Conservation (phyloP, 2,113 vertebrate genomes). For the Cyprinus carpio region DNA sequence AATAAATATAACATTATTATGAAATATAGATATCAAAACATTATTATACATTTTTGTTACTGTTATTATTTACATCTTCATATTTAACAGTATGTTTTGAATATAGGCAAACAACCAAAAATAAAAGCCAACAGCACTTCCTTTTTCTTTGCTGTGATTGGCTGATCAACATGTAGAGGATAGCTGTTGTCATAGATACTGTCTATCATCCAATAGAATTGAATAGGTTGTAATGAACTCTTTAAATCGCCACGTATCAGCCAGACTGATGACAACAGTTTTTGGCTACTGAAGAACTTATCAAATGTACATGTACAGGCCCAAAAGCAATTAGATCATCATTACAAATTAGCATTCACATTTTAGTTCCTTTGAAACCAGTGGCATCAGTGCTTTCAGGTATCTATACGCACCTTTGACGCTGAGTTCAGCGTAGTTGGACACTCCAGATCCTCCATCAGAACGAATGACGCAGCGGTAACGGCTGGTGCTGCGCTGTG, state of each 20-base stretch:
- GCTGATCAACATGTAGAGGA: background rate
- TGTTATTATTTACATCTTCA: background rate
- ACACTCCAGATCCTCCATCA: constrained; percentile 91
- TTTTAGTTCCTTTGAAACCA: background rate
- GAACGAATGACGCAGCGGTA: constrained; percentile 96
- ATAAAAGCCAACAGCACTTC: background rate
- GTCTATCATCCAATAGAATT: background rate
- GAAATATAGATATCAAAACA: background rate
- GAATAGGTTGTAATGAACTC: background rate
- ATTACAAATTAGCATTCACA: background rate
- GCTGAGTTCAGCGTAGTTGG: constrained; percentile 94
- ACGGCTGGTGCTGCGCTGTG: constrained; percentile 89
- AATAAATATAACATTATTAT: background rate
- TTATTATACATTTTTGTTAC: background rate
- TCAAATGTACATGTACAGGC: background rate
- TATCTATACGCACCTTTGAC: constrained; percentile 85
- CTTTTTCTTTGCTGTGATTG: background rate
- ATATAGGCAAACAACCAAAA: background rate
- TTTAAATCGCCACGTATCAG: background rate
- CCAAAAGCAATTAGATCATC: background rate
- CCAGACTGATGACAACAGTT: background rate
- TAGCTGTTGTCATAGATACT: background rate
- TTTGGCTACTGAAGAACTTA: background rate
- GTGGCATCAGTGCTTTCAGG: background rate
- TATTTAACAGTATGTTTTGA: background rate